A percentile compares a stretch with the other conserved stretches of the same genome.
Evolutionary conservation across 1,140 invertebrate genomes (phyloP).

Genomic region (Diorhabda carinulata): DNA sequence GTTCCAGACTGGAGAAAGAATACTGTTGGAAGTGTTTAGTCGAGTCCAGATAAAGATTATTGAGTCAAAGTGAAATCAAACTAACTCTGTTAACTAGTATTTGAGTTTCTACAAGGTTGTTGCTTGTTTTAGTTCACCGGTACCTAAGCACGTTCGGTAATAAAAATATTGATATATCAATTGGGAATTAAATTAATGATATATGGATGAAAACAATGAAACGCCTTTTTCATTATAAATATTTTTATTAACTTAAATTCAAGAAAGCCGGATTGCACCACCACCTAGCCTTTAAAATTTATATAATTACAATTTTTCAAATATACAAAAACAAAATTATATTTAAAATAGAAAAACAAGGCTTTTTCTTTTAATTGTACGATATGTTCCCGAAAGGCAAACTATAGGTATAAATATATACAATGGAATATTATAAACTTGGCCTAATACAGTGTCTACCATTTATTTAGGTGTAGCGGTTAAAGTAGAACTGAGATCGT

Average conservation of each 20-base stretch:
- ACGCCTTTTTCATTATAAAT: background rate
- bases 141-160: too few relatives aligned
- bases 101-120: too few relatives aligned
- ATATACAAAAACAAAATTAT: conserved; percentile 29
- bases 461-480: too few relatives aligned
- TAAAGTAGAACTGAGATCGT: too few relatives aligned
- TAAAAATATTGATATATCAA: too few relatives aligned
- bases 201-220: background rate
- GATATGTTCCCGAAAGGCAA: conserved; percentile 31
- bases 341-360: conserved; percentile 28
- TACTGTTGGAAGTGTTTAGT: background rate
- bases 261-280: conserved; percentile 44
- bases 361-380: conserved; percentile 24
- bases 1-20: conserved; percentile 39
- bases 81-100: too few relatives aligned
- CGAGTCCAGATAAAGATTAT: too few relatives aligned
- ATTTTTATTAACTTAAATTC: conserved; percentile 20
- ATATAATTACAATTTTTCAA: conserved; percentile 21
- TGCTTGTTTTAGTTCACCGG: too few relatives aligned
- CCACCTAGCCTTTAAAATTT: conserved; percentile 40
- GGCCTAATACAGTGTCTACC: too few relatives aligned
- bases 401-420: conserved; percentile 21
- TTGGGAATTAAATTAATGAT: too few relatives aligned
- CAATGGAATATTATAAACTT: background rate
- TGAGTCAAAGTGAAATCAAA: too few relatives aligned